A percentile compares a stretch with the other conserved stretches of the same genome.
Evolutionary conservation across 1,140 invertebrate genomes (phyloP).

Genomic region (Centruroides sculpturatus): DNA sequence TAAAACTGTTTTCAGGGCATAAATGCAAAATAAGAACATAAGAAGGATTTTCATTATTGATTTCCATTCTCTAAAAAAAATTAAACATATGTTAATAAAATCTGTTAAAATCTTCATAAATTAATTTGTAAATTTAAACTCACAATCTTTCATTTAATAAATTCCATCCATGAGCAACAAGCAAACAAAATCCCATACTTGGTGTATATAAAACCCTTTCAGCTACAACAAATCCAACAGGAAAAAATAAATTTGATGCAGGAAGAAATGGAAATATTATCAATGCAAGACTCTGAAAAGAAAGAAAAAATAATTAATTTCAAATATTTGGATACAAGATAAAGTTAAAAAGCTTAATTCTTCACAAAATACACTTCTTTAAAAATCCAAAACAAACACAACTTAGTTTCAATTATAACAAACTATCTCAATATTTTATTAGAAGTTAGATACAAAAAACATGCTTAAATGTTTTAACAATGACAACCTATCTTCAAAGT

Average conservation of each 20-base stretch:
- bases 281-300: constrained; percentile 25
- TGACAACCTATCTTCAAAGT: no score
- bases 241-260: constrained; percentile 79
- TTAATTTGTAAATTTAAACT: neutral
- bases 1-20: constrained; percentile 63
- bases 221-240: constrained; percentile 92
- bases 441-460: no score
- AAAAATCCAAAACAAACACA: no score
- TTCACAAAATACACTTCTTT: no score
- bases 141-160: constrained; percentile 6
- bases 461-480: no score
- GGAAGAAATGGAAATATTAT: constrained; percentile 83
- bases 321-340: no score
- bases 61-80: constrained; percentile 30
- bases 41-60: constrained; percentile 45
- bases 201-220: constrained; percentile 88
- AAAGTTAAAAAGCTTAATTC: no score
- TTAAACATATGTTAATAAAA: neutral
- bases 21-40: constrained; percentile 51
- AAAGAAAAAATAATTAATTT: neutral
- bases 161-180: constrained; percentile 51
- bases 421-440: no score
- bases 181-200: constrained; percentile 83
- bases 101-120: no score
- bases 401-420: no score